Evolutionary conservation across 2,113 vertebrate genomes (phyloP), one percentile per base, ranked within the genome.

Genomic region (Phaethon lepturus): DNA sequence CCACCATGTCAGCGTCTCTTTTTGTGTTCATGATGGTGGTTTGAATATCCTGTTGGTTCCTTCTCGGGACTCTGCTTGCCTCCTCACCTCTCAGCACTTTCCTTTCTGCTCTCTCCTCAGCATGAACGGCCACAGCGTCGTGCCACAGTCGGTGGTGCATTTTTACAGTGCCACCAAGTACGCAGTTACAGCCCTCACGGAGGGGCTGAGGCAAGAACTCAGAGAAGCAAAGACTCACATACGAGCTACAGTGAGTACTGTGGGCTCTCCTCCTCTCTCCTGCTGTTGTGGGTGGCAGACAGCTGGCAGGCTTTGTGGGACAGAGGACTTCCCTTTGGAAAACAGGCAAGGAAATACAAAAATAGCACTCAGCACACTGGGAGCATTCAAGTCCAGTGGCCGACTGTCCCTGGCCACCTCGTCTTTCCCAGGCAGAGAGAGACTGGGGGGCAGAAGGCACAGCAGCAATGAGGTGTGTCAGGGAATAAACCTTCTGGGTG

Each of bases 91-190:
- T 53, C 84, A 89, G 83, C 66, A 1, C 66, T 29, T 73, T 71
- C 47, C 62, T 50, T 81, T 76, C 76, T 97, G 84, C 82, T 92
- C 81, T 95, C 42, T 88, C 83, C 75, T 55, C 97, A 99, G 99
- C 98, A 99, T 99, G 99, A 97, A 97, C 4, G 99, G 99, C 45
- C 99, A 99, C 98, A 98, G 98, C 33, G 96, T 99, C 50, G 68
- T 98, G 40, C 98, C 98, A 3, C 98, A 98, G 63, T 98, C 99
- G 0, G 98, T 98, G 55, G 91, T 94, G 92, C 99, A 99, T 91
- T 99, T 99, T 93, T 99, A 99, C 98, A 98, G 98, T 13, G 99
- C 99, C 91, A 99, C 99, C 87, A 99, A 99, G 98, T 99, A 99
- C 1, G 99, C 99, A 0, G 99, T 99, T 83, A 99, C 99, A 0